These are phyloP conservation scores for Bicyclus anynana DNA, from an alignment of 1,140 invertebrate genomes.

Conservation along the genomic window DNA sequence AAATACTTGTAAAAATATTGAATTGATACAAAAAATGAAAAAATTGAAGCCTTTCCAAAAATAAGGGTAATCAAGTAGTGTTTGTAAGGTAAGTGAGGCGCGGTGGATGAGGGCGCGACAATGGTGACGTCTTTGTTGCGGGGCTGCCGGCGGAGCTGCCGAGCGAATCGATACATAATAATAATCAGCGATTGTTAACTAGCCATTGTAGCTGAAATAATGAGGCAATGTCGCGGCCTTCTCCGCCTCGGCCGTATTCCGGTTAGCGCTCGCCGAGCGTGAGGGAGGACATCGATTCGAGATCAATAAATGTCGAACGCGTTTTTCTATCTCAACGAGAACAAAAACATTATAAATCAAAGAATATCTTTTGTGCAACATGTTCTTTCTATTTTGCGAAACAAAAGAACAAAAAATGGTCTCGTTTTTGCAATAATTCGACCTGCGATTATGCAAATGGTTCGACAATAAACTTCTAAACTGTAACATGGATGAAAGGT, in stretches of 20 bases:
- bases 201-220: slow-evolving; percentile 62
- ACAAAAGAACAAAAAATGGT: slow-evolving; percentile 63
- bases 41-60: slow-evolving; percentile 35
- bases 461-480: slow-evolving; percentile 66
- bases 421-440: slow-evolving; percentile 60
- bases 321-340: slow-evolving; percentile 44
- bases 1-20: slow-evolving; percentile 33
- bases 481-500: slow-evolving; percentile 61
- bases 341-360: slow-evolving; percentile 64
- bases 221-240: slow-evolving; percentile 65
- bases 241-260: slow-evolving; percentile 42
- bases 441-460: slow-evolving; percentile 72
- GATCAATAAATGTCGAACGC: slow-evolving; percentile 48
- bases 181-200: slow-evolving; percentile 67
- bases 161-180: slow-evolving; percentile 61
- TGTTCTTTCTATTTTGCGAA: slow-evolving; percentile 54
- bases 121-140: slow-evolving; percentile 45
- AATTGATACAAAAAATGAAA: slow-evolving; percentile 33
- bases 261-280: slow-evolving; percentile 42
- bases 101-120: slow-evolving; percentile 49
- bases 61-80: slow-evolving; percentile 54
- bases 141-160: slow-evolving; percentile 39
- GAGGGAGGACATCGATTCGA: slow-evolving; percentile 43
- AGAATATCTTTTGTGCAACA: slow-evolving; percentile 66
- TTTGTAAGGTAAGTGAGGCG: slow-evolving; percentile 32